Percentiles rank a stretch among this genome's conserved stretches.
Conservation (phyloP, 2,888 invertebrate species). For the Sisyra terminalis region DNA sequence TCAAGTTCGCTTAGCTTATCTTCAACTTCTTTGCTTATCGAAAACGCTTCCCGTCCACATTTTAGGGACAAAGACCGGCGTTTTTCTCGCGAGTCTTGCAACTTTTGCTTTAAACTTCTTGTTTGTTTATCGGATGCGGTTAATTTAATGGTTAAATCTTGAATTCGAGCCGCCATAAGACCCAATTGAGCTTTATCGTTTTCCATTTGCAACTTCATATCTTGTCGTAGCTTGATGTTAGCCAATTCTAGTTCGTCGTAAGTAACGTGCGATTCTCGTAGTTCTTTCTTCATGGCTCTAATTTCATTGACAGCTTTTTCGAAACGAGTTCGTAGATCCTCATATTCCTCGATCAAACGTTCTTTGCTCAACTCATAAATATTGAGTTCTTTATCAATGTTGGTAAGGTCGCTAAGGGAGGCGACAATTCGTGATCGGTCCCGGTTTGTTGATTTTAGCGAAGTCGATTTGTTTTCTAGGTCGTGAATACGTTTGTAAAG, state of each 20-base stretch:
- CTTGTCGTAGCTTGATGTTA: slow-evolving; percentile 58
- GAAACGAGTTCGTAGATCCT: slow-evolving; percentile 58
- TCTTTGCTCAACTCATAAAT: slow-evolving; percentile 57
- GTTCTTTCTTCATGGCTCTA: slow-evolving; percentile 62
- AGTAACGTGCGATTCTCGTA: slow-evolving; percentile 62
- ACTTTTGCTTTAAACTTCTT: slow-evolving; percentile 59
- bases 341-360: slow-evolving; percentile 63
- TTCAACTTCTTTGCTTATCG: slow-evolving; percentile 69
- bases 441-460: slow-evolving; percentile 31
- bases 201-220: slow-evolving; percentile 45
- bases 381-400: slow-evolving; percentile 59
- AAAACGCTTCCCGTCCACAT: slow-evolving; percentile 49
- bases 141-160: slow-evolving; percentile 69
- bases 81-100: slow-evolving; percentile 62
- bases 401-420: slow-evolving; percentile 65
- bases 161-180: slow-evolving; percentile 66
- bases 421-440: slow-evolving; percentile 52
- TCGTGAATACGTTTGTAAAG: slow-evolving; percentile 56
- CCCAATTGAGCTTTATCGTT: slow-evolving; percentile 54
- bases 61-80: slow-evolving; percentile 68
- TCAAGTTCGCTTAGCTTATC: slow-evolving; percentile 69
- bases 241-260: slow-evolving; percentile 66
- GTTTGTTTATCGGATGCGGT: slow-evolving; percentile 69
- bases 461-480: slow-evolving; percentile 38
- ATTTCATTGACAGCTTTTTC: slow-evolving; percentile 73